Percentiles rank a stretch among this genome's conserved stretches.
Evolutionary conservation across 2,888 invertebrate species (phyloP).

Genomic region (Sympetrum striolatum): DNA sequence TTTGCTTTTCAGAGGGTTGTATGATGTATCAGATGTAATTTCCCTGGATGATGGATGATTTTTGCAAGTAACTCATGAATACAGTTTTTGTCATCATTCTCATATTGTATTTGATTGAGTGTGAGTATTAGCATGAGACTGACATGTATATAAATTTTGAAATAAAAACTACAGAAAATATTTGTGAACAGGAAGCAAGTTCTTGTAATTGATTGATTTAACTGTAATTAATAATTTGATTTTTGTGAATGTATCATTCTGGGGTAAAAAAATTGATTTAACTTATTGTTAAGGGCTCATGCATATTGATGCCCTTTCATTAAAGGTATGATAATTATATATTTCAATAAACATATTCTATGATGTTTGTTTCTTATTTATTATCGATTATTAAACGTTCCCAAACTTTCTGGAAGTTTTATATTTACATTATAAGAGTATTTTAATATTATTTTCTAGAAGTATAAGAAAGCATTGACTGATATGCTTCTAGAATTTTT

Average conservation of each 20-base stretch:
- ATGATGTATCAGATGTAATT: background rate
- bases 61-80: background rate
- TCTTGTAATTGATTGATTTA: background rate
- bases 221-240: background rate
- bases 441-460: too few relatives aligned
- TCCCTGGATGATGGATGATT: background rate
- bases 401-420: too few relatives aligned
- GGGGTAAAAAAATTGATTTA: background rate
- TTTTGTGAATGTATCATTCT: background rate
- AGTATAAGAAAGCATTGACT: too few relatives aligned
- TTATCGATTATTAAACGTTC: too few relatives aligned
- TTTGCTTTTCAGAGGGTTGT: background rate
- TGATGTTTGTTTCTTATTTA: background rate
- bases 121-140: background rate
- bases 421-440: too few relatives aligned
- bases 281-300: background rate
- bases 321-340: background rate
- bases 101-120: background rate
- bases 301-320: background rate
- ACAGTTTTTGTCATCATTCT: background rate
- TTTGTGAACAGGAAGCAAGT: background rate
- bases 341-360: background rate
- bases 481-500: too few relatives aligned
- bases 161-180: background rate
- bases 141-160: background rate